Percentiles rank a stretch among this genome's conserved stretches.
These are phyloP conservation scores for Syngnathoides biaculeatus DNA, from an alignment of 2,113 vertebrate genomes.

Conservation along the genomic window DNA sequence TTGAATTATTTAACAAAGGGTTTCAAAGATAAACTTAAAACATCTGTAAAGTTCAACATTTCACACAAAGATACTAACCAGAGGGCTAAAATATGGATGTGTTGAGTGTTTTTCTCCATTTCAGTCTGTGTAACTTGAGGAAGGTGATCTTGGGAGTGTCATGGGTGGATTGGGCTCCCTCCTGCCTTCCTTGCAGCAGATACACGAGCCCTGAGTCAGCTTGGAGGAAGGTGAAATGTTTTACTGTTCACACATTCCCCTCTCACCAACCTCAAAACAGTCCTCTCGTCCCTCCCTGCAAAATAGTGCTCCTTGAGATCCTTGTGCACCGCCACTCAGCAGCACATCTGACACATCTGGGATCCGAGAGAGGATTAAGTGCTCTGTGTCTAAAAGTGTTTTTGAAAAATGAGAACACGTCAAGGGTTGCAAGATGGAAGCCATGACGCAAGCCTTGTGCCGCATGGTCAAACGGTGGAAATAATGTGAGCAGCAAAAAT, in stretches of 20 bases:
- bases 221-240: conserved; percentile 56
- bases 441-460: conserved; percentile 25
- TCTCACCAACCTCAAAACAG: conserved; percentile 54
- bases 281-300: conserved; percentile 56
- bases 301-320: conserved; percentile 65
- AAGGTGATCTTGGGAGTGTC: conserved; percentile 10
- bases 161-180: background rate
- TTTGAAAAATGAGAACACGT: conserved; percentile 32
- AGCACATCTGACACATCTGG: conserved; percentile 55
- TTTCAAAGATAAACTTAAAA: background rate
- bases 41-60: background rate
- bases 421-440: conserved; percentile 31
- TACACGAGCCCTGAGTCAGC: conserved; percentile 45
- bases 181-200: conserved; percentile 17
- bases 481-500: conserved; percentile 24
- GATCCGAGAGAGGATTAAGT: conserved; percentile 43
- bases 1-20: background rate
- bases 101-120: conserved; percentile 16
- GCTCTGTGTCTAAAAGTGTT: conserved; percentile 43
- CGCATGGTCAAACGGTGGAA: conserved; percentile 37
- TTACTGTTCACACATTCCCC: conserved; percentile 57
- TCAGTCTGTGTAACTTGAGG: background rate
- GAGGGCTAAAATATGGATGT: background rate
- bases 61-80: conserved; percentile 6
- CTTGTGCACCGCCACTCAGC: conserved; percentile 56